Conservation (phyloP, 2,888 invertebrate species). For the Pterobdella sp. region DNA sequence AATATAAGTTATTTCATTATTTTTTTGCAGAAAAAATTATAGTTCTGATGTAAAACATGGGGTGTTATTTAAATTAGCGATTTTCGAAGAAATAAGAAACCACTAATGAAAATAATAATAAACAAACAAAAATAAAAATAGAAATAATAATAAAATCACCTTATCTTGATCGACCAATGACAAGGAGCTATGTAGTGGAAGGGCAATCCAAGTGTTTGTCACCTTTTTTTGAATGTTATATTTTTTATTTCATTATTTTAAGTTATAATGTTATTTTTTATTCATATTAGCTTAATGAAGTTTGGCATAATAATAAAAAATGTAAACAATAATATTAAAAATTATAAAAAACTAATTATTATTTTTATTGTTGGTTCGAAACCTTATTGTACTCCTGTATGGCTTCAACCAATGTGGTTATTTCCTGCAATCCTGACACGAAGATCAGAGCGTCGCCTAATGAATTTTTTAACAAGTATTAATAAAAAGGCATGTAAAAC, state of each 20-base stretch:
- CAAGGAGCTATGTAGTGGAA: constrained; percentile 83
- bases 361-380: not conserved
- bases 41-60: too few relatives aligned
- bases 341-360: constrained; percentile 1
- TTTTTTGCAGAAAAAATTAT: too few relatives aligned
- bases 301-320: not conserved
- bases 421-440: constrained; percentile 87
- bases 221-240: constrained; percentile 53
- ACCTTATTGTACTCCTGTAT: constrained; percentile 64
- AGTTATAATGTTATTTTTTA: not conserved
- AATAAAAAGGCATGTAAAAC: too few relatives aligned
- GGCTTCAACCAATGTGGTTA: constrained; percentile 72
- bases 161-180: constrained; percentile 92
- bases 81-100: too few relatives aligned
- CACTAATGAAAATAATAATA: too few relatives aligned
- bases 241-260: not conserved
- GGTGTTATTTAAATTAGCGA: too few relatives aligned
- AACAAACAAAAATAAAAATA: too few relatives aligned
- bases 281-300: not conserved
- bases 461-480: too few relatives aligned
- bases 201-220: constrained; percentile 77
- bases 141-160: too few relatives aligned
- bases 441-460: constrained; percentile 91
- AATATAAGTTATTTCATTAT: too few relatives aligned
- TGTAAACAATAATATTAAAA: not conserved